phyloP scores from a whole-genome alignment of 2,797 vertebrate species.

The Aphelocoma californica region DNA sequence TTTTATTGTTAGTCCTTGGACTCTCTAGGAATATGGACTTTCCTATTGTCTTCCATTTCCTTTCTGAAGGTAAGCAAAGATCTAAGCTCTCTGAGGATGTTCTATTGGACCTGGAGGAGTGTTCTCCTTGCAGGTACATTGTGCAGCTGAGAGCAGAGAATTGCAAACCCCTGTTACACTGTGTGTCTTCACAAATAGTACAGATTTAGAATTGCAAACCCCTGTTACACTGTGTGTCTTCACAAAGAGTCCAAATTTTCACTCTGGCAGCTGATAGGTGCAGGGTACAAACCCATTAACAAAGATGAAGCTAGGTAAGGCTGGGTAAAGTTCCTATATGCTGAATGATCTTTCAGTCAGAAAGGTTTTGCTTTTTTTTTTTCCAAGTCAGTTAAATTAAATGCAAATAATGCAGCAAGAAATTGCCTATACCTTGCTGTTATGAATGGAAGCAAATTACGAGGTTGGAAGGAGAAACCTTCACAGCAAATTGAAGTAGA shows the following conservation, averaged over 20 bases:
- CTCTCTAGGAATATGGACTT: conserved; percentile 52
- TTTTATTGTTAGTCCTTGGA: conserved; percentile 66
- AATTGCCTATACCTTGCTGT: neutral
- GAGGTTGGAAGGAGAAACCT: neutral
- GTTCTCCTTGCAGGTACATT: neutral
- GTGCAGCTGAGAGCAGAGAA: neutral
- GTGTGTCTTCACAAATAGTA: neutral
- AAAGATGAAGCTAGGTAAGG: neutral
- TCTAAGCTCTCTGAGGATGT: neutral
- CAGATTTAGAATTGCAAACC: neutral
- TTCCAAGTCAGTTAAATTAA: neutral
- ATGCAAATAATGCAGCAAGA: neutral
- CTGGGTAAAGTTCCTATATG: neutral
- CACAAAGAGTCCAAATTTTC: neutral
- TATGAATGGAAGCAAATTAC: neutral
- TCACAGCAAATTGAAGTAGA: neutral
- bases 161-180: neutral
- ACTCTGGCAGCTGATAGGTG: neutral
- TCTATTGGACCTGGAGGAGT: conserved; percentile 2
- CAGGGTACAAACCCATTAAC: neutral
- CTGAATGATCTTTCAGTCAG: neutral
- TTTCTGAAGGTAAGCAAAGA: neutral
- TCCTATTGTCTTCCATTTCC: conserved; percentile 45
- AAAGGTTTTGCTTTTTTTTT: neutral
- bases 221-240: neutral